A percentile compares a stretch with the other conserved stretches of the same genome.
These are phyloP conservation scores for Lasioglossum malachurum DNA, from an alignment of 2,888 invertebrate species.

Conservation along the genomic window DNA sequence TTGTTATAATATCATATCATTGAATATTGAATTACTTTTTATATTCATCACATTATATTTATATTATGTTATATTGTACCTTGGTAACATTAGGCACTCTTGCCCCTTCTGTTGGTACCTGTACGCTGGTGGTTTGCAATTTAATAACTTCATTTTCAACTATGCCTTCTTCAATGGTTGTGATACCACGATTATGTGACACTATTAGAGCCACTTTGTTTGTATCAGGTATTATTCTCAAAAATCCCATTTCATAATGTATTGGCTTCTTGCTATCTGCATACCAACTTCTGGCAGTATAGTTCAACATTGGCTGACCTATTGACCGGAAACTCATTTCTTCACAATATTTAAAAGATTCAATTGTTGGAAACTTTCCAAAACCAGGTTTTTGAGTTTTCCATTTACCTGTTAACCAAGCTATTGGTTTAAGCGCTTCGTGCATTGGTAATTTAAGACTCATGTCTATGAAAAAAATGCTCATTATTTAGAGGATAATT, in stretches of 20 bases:
- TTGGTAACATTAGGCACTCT: constrained; percentile 86
- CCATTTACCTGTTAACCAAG: constrained; percentile 88
- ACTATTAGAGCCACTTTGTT: constrained; percentile 86
- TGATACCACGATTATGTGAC: constrained; percentile 88
- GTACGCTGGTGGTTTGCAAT: constrained; percentile 85
- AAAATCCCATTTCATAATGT: constrained; percentile 88
- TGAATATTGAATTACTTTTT: background rate
- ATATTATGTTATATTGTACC: constrained; percentile 70
- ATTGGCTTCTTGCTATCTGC: constrained; percentile 86
- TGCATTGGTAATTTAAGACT: constrained; percentile 78
- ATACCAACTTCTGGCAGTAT: constrained; percentile 86
- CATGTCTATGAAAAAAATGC: constrained; percentile 64
- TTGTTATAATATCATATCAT: too few species aligned
- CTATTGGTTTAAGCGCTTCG: constrained; percentile 86
- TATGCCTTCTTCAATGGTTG: constrained; percentile 87
- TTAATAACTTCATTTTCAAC: constrained; percentile 79
- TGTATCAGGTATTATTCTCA: constrained; percentile 87
- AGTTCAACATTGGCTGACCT: constrained; percentile 88
- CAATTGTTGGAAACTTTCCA: constrained; percentile 87
- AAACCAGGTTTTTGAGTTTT: constrained; percentile 84
- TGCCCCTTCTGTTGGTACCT: constrained; percentile 85
- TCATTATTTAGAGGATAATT: background rate
- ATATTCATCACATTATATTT: constrained; percentile 1
- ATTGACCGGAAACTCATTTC: constrained; percentile 86
- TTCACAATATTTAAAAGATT: constrained; percentile 87